Base-by-base conservation (phyloP, 2,113 vertebrate genomes). In the Oreochromis niloticus region DNA sequence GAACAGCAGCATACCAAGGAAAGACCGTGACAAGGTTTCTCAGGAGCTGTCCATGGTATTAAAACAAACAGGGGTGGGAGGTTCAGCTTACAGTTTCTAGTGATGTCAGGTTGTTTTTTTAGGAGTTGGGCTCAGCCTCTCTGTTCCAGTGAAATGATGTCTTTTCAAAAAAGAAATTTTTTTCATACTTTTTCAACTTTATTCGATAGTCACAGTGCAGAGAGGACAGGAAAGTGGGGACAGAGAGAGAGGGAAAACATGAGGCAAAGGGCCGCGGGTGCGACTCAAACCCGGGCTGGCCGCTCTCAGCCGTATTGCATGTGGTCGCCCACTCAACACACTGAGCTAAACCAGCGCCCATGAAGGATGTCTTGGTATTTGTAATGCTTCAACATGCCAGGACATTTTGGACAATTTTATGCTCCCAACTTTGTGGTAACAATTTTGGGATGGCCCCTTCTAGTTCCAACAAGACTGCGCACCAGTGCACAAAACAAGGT, bases 21-120 rank as follows among this genome's bases (percentile, higher is more conserved):
- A 16, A 36, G 24, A 50, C 43, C 3, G 10, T 9, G 43, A 14
- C 9, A 63, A 34, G 24, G 3, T 27, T 63, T 9, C 22, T 13
- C 2, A 7, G 81, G 89, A 89, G 81, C 89, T 93, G 87, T 92
- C 92, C 92, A 14, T 87, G 87, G 92, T 88, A 57, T 84, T 41
- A 52, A 54, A 71, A 16, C 46, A 54, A 50, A 50, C 43, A 3
- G 68, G 71, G n/a, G 3, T 32, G 6, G 16, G 71, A 78, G 46
- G 27, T 32, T 78, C 71, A 78, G 24, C 27, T 50, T 78, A 32
- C 16, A 78, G 43, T 19, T 43, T 50, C 16, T 19, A 32, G 71
- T 66, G 32, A 36, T 66, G 32, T 39, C 32, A 34, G 32, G 61
- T 66, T n/a, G 17, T 66, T 66, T 66, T 3, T 66, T 66, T n/a